Percentiles rank a stretch among this genome's conserved stretches.
phyloP scores from a whole-genome alignment of 2,113 vertebrate genomes.

The Alligator sinensis region DNA sequence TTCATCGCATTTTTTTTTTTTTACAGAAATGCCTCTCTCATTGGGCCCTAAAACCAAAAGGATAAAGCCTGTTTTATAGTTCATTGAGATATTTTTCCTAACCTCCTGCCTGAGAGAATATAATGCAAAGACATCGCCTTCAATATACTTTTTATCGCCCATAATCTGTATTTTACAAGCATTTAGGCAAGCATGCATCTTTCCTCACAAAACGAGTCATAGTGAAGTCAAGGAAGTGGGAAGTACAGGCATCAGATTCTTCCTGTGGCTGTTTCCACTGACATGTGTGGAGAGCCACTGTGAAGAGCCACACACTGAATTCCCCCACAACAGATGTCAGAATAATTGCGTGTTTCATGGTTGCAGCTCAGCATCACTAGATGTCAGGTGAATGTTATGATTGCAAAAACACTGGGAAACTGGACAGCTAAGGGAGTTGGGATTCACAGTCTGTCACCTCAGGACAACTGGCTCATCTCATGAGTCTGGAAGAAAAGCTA shows the following conservation, averaged over 20 bases:
- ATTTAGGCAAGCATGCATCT: accelerated
- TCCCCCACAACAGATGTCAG: background rate
- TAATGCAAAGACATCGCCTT: accelerated
- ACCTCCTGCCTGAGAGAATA: accelerated
- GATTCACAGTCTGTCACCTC: background rate
- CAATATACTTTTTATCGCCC: accelerated
- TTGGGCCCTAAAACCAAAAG: background rate
- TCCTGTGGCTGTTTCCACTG: too few relatives aligned
- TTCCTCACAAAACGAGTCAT: background rate
- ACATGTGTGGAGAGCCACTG: background rate
- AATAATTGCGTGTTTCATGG: background rate
- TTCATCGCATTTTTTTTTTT: accelerated
- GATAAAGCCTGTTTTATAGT: accelerated
- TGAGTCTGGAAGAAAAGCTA: too few relatives aligned
- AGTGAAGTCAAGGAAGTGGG: accelerated
- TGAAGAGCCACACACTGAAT: background rate
- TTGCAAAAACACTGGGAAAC: background rate
- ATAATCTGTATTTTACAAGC: accelerated
- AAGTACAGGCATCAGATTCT: too few relatives aligned
- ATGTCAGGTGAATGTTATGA: background rate
- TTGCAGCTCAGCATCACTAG: background rate
- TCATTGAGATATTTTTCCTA: too few relatives aligned
- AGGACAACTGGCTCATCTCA: background rate
- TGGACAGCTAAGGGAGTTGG: background rate
- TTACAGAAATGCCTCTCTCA: background rate